A percentile compares a stretch with the other conserved stretches of the same genome.
These are phyloP conservation scores for Drosophila mauritiana DNA, from an alignment of 1,140 invertebrate species.

Conservation along the genomic window DNA sequence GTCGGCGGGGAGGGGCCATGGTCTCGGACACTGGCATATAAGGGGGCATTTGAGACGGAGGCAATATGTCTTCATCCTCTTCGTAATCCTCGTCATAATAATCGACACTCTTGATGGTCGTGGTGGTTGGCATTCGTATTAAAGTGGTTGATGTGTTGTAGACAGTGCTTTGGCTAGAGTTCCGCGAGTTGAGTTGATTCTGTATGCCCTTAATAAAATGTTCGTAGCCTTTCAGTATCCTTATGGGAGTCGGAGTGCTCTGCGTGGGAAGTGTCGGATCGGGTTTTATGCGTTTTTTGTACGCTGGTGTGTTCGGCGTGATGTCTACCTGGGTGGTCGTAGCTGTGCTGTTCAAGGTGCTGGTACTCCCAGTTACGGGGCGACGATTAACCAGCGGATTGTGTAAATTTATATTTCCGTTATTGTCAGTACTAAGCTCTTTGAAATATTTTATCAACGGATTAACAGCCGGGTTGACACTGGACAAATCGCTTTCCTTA, in stretches of 20 bases:
- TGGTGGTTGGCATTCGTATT: slow-evolving; percentile 15
- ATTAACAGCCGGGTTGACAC: slow-evolving; percentile 68
- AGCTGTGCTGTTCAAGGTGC: slow-evolving; percentile 1
- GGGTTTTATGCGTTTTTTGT: slow-evolving; percentile 12
- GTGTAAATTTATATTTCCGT: slow-evolving; percentile 24
- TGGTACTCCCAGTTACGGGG: slow-evolving; percentile 26
- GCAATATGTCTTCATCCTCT: slow-evolving; percentile 85
- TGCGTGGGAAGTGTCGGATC: slow-evolving; percentile 19
- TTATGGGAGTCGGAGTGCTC: slow-evolving; percentile 37
- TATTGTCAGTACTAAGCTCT: slow-evolving; percentile 58
- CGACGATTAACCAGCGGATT: slow-evolving; percentile 50
- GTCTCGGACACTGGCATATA: slow-evolving; percentile 87
- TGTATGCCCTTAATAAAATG: slow-evolving; percentile 71
- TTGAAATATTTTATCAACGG: slow-evolving; percentile 80
- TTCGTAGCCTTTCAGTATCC: slow-evolving; percentile 68
- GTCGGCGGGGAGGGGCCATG: slow-evolving; percentile 76
- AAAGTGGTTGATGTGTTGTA: slow-evolving; percentile 3
- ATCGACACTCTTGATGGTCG: slow-evolving; percentile 46
- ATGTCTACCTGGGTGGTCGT: slow-evolving; percentile 13
- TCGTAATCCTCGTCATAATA: slow-evolving; percentile 83
- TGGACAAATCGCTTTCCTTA: slow-evolving; percentile 66
- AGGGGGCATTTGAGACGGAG: slow-evolving; percentile 86
- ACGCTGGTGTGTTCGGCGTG: slow-evolving; percentile 2
- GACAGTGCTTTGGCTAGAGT: slow-evolving; percentile 9
- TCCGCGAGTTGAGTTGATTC: slow-evolving; percentile 46